Base-by-base conservation (phyloP, 2,888 invertebrate species). In the Rhogogaster chlorosoma region DNA sequence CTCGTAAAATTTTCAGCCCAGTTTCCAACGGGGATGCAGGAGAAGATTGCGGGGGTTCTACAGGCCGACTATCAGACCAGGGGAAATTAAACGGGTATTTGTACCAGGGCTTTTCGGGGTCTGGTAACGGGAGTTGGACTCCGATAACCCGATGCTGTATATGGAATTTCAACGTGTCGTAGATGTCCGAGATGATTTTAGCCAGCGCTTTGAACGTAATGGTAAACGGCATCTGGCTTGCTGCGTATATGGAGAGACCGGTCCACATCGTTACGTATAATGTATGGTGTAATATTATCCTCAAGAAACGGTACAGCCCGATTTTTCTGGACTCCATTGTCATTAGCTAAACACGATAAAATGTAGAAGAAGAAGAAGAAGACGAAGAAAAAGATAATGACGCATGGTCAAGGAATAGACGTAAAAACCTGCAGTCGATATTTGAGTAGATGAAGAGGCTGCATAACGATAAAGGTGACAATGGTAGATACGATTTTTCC, bases 321-420 rank as follows among this genome's bases (percentile, higher is more conserved):
- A 77, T 77, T 77, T 77, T 77, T 53, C 77, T 2, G 5, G 77
- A 77, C 53, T 77, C 77, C 53, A 29, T 77, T 18, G 77, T 77
- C 77, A 77, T 6, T 15, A 77, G 77, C 77, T 77, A 26, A n/a
- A 32, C 29, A 29, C 4, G 29, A 26, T 22, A 26, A 73, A 15
- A 42, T 15, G 73, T 38, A 2, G 71, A 22, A 26, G 36, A 73
- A 42, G 7, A 7, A 1, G 12, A n/a, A 42, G 10, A 73, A 38
- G 2, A n/a, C 22, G 5, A 26, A 22, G 18, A 77, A 53, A 7
- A 29, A 45, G 22, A 15, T 22, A 38, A 15, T 22, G 15, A 45
- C 18, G 1, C 9, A 42, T 7, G 26, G 18, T 42, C 9, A 12
- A 32, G 22, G 22, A 26, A 15, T 18, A 10, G 22, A 9, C 7